Evolutionary conservation across 2,888 invertebrate genomes (phyloP).

Genomic region (Argyra leucocephala): DNA sequence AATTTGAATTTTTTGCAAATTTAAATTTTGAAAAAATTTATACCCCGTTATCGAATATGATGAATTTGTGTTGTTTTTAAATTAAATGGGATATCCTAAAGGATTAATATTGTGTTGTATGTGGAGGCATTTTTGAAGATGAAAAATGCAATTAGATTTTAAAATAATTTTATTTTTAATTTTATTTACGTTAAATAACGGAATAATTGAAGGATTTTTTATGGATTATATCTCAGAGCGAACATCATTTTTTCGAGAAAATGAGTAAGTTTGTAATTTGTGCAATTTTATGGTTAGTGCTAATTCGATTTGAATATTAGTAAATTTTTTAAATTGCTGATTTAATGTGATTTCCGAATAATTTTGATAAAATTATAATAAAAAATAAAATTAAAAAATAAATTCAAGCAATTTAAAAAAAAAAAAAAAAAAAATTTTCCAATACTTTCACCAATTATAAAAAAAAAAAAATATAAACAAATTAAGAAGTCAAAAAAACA

Average conservation of each 20-base stretch:
- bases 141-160: slow-evolving; percentile 1
- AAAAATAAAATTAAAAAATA: no score
- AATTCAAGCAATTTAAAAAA: background rate
- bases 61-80: background rate
- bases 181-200: background rate
- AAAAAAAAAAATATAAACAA: background rate
- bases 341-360: no score
- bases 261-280: background rate
- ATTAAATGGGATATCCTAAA: background rate
- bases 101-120: background rate
- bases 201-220: background rate
- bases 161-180: background rate
- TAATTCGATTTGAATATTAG: no score
- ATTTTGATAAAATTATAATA: no score
- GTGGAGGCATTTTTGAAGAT: background rate
- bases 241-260: slow-evolving; percentile 2
- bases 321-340: no score
- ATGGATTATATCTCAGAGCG: background rate
- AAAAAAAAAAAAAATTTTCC: no score
- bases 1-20: no score
- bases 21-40: no score
- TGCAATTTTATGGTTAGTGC: no score
- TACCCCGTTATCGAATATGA: no score
- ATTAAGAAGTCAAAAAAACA: background rate
- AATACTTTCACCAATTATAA: background rate